Base-by-base conservation (phyloP, 2,113 vertebrate genomes). In the Marmota flaviventris region DNA sequence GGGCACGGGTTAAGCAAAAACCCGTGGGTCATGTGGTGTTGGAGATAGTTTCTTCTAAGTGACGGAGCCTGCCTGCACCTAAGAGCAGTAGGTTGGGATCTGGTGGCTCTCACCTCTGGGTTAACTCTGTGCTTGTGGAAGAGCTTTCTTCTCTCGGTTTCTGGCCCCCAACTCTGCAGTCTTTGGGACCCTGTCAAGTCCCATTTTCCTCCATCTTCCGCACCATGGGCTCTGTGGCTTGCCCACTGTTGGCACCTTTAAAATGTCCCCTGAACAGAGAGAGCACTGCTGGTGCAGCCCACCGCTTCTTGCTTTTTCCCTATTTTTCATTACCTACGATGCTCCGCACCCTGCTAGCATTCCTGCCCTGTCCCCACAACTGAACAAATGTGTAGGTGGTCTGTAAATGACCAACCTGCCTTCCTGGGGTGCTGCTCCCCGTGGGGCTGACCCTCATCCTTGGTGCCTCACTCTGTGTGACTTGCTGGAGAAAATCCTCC, bases 281-380 rank as follows among this genome's bases (percentile, higher is more conserved):
- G 1, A 1, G 24, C 3, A 0, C 9, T 1, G 42, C 29, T 9
- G 29, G 42, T 32, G 18, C 7, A 0, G 3, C 14, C 39, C 11
- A 32, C n/a, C 39, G 8, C 84, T 39, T 37, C 61, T 1, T 12
- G 32, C 42, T 81, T 48, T 25, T 42, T 63, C 27, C 11, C 48
- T 18, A 11, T 84, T 73, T 91, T 72, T 10, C 12, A 1, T 70
- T 63, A 45, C 32, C 22, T 9, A 5, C 1, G 0, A 17, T 13
- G 12, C 58, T n/a, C 42, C 53, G 37, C 27, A 0, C 16, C 45
- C 1, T 1, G 34, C 61, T 17, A 42, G 20, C 20, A 1, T 39
- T 27, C 56, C 53, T 2, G 1, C 61, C 22, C 58, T 11, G 20
- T 76, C n/a, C 48, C 85, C 48, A 61, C 45, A 13, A 1, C 25